These are phyloP conservation scores for Cephalopterus ornatus DNA, from an alignment of 2,113 vertebrate species.

Conservation along the genomic window DNA sequence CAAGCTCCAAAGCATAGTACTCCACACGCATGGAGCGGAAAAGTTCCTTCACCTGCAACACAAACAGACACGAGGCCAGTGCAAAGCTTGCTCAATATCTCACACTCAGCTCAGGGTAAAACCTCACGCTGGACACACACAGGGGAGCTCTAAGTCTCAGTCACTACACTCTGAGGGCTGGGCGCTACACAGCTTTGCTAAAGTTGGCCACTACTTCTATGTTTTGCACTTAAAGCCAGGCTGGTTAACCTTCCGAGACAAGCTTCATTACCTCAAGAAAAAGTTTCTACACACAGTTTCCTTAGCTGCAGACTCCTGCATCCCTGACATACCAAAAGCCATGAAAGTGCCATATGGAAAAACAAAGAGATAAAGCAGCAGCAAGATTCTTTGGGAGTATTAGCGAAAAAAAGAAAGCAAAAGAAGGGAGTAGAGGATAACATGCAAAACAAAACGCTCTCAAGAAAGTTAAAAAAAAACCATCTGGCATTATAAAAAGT, in stretches of 20 bases:
- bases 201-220: background rate
- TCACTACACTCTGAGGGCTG: background rate
- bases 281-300: background rate
- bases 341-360: background rate
- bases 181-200: background rate
- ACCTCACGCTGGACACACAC: background rate
- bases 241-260: background rate
- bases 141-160: background rate
- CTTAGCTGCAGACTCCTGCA: background rate
- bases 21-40: conserved; percentile 85
- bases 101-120: background rate
- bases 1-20: conserved; percentile 84
- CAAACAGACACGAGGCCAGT: background rate
- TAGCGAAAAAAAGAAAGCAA: background rate
- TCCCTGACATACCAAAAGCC: background rate
- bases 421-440: background rate
- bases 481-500: background rate
- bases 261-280: background rate
- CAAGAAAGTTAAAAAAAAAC: background rate
- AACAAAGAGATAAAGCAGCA: background rate
- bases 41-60: conserved; percentile 88
- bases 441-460: background rate
- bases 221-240: background rate
- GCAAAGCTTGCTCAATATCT: background rate
- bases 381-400: background rate